Evolutionary conservation across 2,797 vertebrate genomes (phyloP).

Genomic region (Heliangelus exortis): DNA sequence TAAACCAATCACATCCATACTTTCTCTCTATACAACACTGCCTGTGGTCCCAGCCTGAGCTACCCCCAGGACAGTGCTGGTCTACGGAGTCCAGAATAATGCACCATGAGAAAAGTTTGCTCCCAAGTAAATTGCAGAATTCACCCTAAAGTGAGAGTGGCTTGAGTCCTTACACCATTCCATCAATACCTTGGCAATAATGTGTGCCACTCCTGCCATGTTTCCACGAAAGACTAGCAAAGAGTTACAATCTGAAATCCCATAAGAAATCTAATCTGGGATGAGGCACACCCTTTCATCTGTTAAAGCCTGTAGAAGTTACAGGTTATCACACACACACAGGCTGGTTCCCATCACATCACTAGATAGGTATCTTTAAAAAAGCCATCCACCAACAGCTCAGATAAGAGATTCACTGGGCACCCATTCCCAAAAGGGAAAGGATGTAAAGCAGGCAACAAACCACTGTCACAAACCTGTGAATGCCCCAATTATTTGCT

Average conservation of each 20-base stretch:
- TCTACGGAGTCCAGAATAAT: background rate
- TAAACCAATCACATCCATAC: background rate
- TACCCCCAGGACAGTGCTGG: background rate
- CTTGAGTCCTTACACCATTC: background rate
- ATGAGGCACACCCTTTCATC: background rate
- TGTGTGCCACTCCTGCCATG: background rate
- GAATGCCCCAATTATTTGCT: background rate
- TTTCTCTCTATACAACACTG: background rate
- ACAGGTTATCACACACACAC: background rate
- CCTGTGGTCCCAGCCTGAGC: background rate
- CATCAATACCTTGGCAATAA: background rate
- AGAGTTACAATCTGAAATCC: background rate
- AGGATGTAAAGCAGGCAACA: background rate
- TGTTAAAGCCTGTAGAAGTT: constrained; percentile 13
- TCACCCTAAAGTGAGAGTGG: background rate
- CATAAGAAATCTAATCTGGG: background rate
- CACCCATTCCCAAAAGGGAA: background rate
- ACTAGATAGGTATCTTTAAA: constrained; percentile 33
- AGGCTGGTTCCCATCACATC: background rate
- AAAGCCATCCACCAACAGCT: background rate
- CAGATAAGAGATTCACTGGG: constrained; percentile 15
- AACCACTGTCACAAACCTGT: background rate
- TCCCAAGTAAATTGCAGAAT: background rate
- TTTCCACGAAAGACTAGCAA: background rate
- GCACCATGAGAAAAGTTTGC: background rate